A percentile compares a stretch with the other conserved stretches of the same genome.
phyloP scores from a whole-genome alignment of 2,888 invertebrate genomes.

The Amblyjoppa proteus region DNA sequence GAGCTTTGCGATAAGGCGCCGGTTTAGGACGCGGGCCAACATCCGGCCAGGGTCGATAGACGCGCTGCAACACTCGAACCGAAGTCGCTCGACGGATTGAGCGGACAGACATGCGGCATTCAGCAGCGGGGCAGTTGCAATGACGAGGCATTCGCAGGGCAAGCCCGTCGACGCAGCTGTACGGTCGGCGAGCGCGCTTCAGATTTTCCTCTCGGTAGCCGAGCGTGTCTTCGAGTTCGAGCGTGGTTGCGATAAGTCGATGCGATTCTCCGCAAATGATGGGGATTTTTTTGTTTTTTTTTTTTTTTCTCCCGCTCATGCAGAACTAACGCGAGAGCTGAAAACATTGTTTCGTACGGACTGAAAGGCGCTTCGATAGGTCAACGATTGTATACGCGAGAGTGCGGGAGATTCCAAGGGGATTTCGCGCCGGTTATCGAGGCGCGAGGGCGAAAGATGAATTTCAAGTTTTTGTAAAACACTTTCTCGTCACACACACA shows the following conservation, averaged over 20 bases:
- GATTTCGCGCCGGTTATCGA: no score
- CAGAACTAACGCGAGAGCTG: background rate
- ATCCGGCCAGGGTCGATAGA: conserved; percentile 55
- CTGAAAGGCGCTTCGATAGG: no score
- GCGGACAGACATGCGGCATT: conserved; percentile 40
- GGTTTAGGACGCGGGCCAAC: conserved; percentile 62
- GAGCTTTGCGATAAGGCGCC: conserved; percentile 38
- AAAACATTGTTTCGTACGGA: background rate
- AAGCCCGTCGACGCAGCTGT: conserved; percentile 6
- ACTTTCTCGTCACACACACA: no score
- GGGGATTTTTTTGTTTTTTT: background rate
- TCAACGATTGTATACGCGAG: no score
- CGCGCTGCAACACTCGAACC: conserved; percentile 37
- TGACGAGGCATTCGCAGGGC: conserved; percentile 16
- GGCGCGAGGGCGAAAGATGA: no score
- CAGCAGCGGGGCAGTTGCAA: conserved; percentile 44
- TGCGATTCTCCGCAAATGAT: background rate
- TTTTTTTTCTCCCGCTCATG: background rate
- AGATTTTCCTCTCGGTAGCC: conserved; percentile 25
- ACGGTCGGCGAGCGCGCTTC: background rate
- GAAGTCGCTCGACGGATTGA: conserved; percentile 41
- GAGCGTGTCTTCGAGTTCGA: conserved; percentile 32
- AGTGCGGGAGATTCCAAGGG: no score
- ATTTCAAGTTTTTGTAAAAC: no score
- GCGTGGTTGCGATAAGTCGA: conserved; percentile 31